Base-by-base conservation (phyloP, 2,797 vertebrate genomes). In the Salarias fasciatus region DNA sequence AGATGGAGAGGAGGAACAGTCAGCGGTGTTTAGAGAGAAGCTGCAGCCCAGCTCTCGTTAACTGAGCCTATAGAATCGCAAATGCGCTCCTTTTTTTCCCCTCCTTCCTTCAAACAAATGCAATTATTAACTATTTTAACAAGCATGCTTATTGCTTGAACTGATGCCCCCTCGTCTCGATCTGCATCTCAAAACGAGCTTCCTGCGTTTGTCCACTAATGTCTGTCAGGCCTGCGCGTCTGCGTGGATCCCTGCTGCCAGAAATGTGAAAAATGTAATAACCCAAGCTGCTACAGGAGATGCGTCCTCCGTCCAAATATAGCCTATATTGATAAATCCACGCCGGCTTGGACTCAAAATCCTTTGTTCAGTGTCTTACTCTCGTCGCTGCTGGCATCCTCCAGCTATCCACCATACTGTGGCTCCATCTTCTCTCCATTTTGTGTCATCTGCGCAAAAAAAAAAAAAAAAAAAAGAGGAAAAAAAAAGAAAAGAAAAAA, bases 281-380 rank as follows among this genome's bases (percentile, higher is more conserved):
- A 75, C 46, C 63, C 70, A 53, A 52, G 38, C 15, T 82, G 82
- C 83, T 69, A 59, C 70, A 75, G 52, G 38, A 69, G 67, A 76
- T 35, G 60, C 67, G 56, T 70, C 75, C 65, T 69, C 70, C 33
- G 53, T 76, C 77, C 83, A 57, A 35, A 71, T 38, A 40, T 13
- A 75, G 76, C 48, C 63, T 78, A 53, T 42, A 64, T 53, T 56
- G 72, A 76, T 73, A 80, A 63, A 81, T 87, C 85, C 86, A 85
- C 55, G 40, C 53, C 43, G 75, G 57, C 52, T 57, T 58, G 72
- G 53, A 76, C 63, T 72, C 54, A 52, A 37, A 65, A 69, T 89
- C 89, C 85, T 89, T 86, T 88, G 85, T 89, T 82, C 76, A 35
- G 73, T 35, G 68, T 63, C 69, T 82, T 71, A 52, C 65, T 77